These are phyloP conservation scores for Calliopum simillimum DNA, from an alignment of 2,888 invertebrate genomes.

Conservation along the genomic window DNA sequence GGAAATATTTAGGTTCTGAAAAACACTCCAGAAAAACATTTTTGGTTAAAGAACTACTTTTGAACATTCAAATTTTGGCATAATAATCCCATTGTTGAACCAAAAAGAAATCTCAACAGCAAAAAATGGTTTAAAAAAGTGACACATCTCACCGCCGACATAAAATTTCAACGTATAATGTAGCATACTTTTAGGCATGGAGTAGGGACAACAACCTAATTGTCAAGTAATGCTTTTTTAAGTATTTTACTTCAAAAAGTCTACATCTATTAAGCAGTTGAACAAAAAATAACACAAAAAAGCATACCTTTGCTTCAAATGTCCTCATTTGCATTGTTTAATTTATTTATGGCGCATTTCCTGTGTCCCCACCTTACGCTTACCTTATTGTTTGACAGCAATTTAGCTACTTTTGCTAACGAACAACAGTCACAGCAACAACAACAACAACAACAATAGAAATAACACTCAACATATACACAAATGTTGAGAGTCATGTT, in stretches of 20 bases:
- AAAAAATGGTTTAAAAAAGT: background rate
- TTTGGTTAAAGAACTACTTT: background rate
- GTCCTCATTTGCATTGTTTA: slow-evolving; percentile 36
- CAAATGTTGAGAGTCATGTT: slow-evolving; percentile 35
- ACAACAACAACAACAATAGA: too few species aligned
- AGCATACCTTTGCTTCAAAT: slow-evolving; percentile 12
- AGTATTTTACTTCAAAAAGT: background rate
- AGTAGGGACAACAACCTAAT: slow-evolving; percentile 28
- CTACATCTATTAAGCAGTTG: background rate
- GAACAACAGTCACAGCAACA: too few species aligned
- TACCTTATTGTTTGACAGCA: slow-evolving; percentile 25
- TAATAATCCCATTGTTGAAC: too few species aligned
- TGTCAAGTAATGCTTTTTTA: slow-evolving; percentile 30
- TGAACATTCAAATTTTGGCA: background rate
- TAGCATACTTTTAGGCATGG: slow-evolving; percentile 43
- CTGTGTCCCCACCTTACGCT: slow-evolving; percentile 25
- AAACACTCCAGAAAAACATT: background rate
- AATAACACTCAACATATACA: too few species aligned
- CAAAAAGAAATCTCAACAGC: background rate
- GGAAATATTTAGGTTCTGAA: too few species aligned
- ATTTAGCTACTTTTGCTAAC: slow-evolving; percentile 41
- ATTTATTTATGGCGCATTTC: slow-evolving; percentile 36
- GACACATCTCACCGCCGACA: background rate
- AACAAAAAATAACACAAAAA: background rate
- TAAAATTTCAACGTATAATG: background rate